These are phyloP conservation scores for Apomyelois bistriatella DNA, from an alignment of 2,888 invertebrate genomes.

Conservation along the genomic window DNA sequence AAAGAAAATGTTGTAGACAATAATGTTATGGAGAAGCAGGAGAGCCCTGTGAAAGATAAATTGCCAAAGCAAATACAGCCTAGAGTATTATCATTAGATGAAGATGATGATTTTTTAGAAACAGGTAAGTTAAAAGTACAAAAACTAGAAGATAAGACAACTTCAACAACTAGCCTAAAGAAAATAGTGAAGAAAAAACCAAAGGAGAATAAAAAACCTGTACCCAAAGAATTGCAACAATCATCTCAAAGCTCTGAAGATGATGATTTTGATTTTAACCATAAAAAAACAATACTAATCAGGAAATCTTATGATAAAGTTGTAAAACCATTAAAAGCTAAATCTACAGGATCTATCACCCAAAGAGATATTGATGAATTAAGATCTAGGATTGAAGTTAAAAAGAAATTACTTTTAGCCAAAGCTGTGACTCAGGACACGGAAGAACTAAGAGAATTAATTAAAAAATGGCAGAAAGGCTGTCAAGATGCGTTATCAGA, in stretches of 20 bases:
- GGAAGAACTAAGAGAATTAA: conserved; percentile 65
- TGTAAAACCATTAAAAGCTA: conserved; percentile 51
- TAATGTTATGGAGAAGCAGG: conserved; percentile 1
- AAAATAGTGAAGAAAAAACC: conserved; percentile 23
- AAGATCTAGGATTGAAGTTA: conserved; percentile 58
- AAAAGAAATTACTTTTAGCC: conserved; percentile 59
- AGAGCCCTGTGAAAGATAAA: background rate
- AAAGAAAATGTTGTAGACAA: conserved; percentile 22
- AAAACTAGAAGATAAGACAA: conserved; percentile 36
- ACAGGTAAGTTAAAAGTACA: conserved; percentile 29
- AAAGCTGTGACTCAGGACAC: conserved; percentile 61
- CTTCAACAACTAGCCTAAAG: conserved; percentile 30
- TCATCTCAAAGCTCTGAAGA: conserved; percentile 48
- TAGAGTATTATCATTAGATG: conserved; percentile 20
- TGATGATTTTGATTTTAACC: conserved; percentile 55
- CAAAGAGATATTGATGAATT: conserved; percentile 65
- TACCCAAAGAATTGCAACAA: conserved; percentile 24
- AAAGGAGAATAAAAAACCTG: conserved; percentile 16
- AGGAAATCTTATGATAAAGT: conserved; percentile 61
- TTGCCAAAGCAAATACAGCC: conserved; percentile 7
- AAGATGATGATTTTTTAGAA: conserved; percentile 48
- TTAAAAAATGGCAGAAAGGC: conserved; percentile 76
- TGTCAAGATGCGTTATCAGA: conserved; percentile 75
- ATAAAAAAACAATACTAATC: conserved; percentile 57
- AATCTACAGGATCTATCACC: conserved; percentile 69